Conservation (phyloP, 2,888 invertebrate species). For the Tachina fera region DNA sequence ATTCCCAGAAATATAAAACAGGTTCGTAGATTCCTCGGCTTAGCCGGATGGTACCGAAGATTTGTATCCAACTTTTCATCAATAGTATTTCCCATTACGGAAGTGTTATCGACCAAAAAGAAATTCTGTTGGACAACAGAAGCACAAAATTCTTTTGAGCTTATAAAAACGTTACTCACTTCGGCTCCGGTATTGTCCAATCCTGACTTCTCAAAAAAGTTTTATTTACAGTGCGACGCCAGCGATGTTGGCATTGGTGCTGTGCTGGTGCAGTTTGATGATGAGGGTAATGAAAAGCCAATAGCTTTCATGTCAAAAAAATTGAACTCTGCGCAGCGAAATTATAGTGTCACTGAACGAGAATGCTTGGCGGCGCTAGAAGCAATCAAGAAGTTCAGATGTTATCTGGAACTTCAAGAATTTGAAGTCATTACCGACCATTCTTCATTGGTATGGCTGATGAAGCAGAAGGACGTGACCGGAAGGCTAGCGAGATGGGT, state of each 20-base stretch:
- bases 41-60: not conserved
- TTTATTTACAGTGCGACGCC: not conserved
- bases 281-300: not conserved
- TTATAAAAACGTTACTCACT: not conserved
- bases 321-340: too few relatives aligned
- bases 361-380: too few relatives aligned
- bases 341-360: too few relatives aligned
- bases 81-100: too few relatives aligned
- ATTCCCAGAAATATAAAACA: constrained; percentile 61
- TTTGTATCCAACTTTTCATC: too few relatives aligned
- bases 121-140: not conserved
- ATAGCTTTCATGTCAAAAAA: not conserved
- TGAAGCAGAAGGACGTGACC: not conserved
- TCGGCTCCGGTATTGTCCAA: not conserved
- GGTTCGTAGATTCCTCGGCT: constrained; percentile 47
- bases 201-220: not conserved
- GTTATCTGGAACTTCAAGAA: not conserved
- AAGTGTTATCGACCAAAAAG: too few relatives aligned
- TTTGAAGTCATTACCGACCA: constrained; percentile 7
- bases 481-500: not conserved
- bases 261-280: not conserved
- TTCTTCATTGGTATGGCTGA: not conserved
- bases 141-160: constrained; percentile 6
- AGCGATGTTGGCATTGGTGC: constrained; percentile 3
- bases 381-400: too few relatives aligned